These are phyloP conservation scores for Cairina moschata DNA, from an alignment of 2,113 vertebrate genomes.

Conservation along the genomic window DNA sequence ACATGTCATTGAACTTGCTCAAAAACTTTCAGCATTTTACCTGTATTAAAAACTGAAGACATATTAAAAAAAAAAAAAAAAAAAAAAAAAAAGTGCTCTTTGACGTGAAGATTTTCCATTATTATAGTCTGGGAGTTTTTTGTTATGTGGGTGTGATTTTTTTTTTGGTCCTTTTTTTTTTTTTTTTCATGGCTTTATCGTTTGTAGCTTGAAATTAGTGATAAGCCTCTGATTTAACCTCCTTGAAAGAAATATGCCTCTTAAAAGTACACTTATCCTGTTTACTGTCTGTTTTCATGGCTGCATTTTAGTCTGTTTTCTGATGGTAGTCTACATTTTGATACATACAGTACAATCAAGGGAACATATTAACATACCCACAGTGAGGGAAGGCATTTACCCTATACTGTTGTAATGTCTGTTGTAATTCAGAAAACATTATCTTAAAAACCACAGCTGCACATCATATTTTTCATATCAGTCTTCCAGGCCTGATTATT, in stretches of 20 bases:
- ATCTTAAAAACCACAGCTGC: not conserved
- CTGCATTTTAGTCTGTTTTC: not conserved
- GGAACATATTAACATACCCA: not conserved
- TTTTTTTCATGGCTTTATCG: not conserved
- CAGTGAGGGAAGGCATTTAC: not conserved
- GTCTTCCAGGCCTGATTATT: not conserved
- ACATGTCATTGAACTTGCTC: not conserved
- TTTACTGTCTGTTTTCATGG: not conserved
- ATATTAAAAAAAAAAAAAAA: no score
- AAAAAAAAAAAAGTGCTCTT: not conserved
- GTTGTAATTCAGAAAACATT: not conserved
- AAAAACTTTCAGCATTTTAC: not conserved
- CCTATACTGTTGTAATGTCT: not conserved
- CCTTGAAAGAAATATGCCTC: not conserved
- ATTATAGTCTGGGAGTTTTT: not conserved
- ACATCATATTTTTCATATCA: not conserved
- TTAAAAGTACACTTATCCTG: not conserved
- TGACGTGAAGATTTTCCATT: not conserved
- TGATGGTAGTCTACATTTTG: not conserved
- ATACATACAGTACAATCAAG: not conserved
- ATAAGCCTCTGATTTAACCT: not conserved
- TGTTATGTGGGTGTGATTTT: not conserved
- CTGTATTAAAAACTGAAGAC: not conserved
- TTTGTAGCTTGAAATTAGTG: not conserved
- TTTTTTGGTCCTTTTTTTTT: not conserved